A percentile compares a stretch with the other conserved stretches of the same genome.
These are phyloP conservation scores for Galeopterus variegatus DNA, from an alignment of 2,113 vertebrate genomes.

Conservation along the genomic window DNA sequence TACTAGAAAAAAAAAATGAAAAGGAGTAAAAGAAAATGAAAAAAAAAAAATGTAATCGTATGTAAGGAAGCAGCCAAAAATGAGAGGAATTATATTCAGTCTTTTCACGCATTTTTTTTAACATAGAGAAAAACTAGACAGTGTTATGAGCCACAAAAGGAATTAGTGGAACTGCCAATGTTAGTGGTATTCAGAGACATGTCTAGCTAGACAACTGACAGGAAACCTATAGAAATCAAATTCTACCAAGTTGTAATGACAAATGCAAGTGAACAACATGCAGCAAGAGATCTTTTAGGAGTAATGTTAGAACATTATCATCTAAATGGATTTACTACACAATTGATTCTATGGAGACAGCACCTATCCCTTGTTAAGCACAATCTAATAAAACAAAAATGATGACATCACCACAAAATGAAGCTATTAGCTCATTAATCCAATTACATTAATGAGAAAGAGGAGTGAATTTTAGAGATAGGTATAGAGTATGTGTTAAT, in stretches of 20 bases:
- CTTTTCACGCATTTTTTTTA: slow-evolving; percentile 59
- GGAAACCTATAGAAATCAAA: slow-evolving; percentile 71
- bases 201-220: slow-evolving; percentile 25
- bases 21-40: slow-evolving; percentile 27
- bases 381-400: slow-evolving; percentile 27
- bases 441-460: background rate
- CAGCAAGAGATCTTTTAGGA: background rate
- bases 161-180: slow-evolving; percentile 62
- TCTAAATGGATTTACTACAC: background rate
- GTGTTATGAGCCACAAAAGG: slow-evolving; percentile 61
- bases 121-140: slow-evolving; percentile 57
- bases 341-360: background rate
- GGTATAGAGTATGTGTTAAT: background rate
- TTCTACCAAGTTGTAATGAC: slow-evolving; percentile 1
- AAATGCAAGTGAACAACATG: background rate
- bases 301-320: background rate
- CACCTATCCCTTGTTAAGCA: background rate
- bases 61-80: slow-evolving; percentile 39
- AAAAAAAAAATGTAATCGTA: slow-evolving; percentile 39
- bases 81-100: slow-evolving; percentile 24
- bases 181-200: slow-evolving; percentile 49
- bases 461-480: background rate
- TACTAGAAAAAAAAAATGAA: background rate
- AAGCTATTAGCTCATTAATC: background rate
- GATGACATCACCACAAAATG: background rate